phyloP scores from a whole-genome alignment of 2,888 invertebrate genomes.

The Zhengitettix transpicula region DNA sequence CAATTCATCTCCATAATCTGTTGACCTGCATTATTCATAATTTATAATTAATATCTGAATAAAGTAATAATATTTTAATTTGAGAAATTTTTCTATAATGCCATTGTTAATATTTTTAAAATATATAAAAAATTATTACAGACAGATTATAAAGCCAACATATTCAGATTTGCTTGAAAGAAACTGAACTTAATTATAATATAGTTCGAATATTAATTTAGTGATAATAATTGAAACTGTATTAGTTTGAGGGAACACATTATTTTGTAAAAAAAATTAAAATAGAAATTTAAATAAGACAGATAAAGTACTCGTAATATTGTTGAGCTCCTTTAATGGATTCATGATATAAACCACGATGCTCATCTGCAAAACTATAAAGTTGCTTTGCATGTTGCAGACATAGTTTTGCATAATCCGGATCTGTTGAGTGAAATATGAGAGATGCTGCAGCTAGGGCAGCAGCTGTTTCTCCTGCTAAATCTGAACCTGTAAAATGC shows the following conservation, averaged over 20 bases:
- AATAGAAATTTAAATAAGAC: neutral
- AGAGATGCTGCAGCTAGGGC: conserved; percentile 37
- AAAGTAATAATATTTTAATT: neutral
- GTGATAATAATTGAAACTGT: too few relatives aligned
- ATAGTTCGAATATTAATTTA: too few relatives aligned
- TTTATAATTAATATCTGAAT: neutral
- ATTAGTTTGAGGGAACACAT: too few relatives aligned
- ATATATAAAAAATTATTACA: too few relatives aligned
- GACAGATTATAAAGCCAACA: too few relatives aligned
- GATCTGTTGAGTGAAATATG: conserved; percentile 27
- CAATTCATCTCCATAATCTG: conserved; percentile 37
- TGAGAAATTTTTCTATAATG: too few relatives aligned
- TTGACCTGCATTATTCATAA: conserved; percentile 23
- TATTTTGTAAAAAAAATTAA: too few relatives aligned
- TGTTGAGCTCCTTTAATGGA: conserved; percentile 31
- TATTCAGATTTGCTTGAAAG: too few relatives aligned
- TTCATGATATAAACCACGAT: conserved; percentile 33
- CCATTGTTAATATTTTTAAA: too few relatives aligned
- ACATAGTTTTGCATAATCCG: conserved; percentile 26
- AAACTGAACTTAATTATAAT: too few relatives aligned
- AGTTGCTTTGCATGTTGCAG: conserved; percentile 32
- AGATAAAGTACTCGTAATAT: conserved; percentile 28
- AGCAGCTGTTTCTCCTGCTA: conserved; percentile 41
- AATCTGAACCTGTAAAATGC: conserved; percentile 31
- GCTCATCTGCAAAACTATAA: conserved; percentile 31